Percentiles rank a stretch among this genome's conserved stretches.
These are phyloP conservation scores for Aleiodes testaceus DNA, from an alignment of 2,888 invertebrate species.

Conservation along the genomic window DNA sequence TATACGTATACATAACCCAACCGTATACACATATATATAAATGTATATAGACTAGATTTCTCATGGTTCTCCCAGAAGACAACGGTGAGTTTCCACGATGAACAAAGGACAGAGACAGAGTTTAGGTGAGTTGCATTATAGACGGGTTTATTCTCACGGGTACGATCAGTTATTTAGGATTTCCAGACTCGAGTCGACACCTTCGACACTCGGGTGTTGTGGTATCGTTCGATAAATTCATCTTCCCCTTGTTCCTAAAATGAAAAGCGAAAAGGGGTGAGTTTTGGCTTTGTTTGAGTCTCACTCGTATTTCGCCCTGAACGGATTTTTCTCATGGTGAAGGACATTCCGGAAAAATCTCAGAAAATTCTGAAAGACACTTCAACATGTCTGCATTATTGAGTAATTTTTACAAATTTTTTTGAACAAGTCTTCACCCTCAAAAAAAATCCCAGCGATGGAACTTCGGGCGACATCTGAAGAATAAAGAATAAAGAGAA, in stretches of 20 bases:
- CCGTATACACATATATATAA: not conserved
- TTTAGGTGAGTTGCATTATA: constrained; percentile 43
- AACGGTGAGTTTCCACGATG: constrained; percentile 40
- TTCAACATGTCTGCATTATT: too few species aligned
- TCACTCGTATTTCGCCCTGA: not conserved
- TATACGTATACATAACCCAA: not conserved
- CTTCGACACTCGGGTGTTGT: constrained; percentile 36
- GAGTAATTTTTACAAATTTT: too few species aligned
- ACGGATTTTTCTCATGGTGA: not conserved
- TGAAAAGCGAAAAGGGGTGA: constrained; percentile 5
- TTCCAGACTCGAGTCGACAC: constrained; percentile 54
- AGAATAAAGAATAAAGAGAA: constrained; percentile 26
- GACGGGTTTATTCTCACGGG: constrained; percentile 54
- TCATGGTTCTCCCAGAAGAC: constrained; percentile 30
- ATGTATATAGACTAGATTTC: constrained; percentile 30
- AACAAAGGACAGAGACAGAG: constrained; percentile 39
- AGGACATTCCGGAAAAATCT: too few species aligned
- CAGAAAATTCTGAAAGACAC: too few species aligned
- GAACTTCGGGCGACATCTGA: constrained; percentile 14
- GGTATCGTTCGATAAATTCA: constrained; percentile 40
- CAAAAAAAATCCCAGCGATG: not conserved
- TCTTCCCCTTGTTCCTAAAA: constrained; percentile 9
- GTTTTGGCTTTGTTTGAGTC: too few species aligned
- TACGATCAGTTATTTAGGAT: constrained; percentile 65
- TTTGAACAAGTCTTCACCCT: not conserved